Conservation (phyloP, 2,113 vertebrate species). For the Leucopternis melanops region DNA sequence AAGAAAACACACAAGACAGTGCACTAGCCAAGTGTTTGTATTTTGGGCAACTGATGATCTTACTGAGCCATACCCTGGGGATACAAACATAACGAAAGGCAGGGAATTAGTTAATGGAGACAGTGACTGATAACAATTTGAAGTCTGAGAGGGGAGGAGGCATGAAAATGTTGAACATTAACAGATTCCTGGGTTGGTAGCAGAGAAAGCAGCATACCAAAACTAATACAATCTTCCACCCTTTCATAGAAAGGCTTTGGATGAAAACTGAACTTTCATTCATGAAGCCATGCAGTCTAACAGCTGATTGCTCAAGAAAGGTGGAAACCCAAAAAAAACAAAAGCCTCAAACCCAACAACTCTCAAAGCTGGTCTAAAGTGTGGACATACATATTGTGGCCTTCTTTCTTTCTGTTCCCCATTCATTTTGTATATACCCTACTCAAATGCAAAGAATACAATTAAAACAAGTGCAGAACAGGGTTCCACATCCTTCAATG, state of each 20-base stretch:
- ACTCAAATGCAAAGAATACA: neutral
- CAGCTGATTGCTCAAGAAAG: neutral
- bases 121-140: neutral
- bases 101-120: neutral
- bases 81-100: neutral
- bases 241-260: neutral
- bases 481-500: fast-evolving
- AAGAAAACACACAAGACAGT: neutral
- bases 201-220: neutral
- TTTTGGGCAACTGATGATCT: neutral
- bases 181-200: neutral
- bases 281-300: neutral
- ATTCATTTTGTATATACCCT: neutral
- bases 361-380: neutral
- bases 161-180: neutral
- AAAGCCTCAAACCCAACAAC: neutral
- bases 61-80: neutral
- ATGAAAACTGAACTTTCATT: neutral
- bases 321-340: neutral
- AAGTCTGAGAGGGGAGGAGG: neutral
- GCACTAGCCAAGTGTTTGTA: neutral
- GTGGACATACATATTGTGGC: neutral
- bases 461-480: neutral
- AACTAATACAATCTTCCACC: neutral
- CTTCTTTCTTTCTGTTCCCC: neutral